Evolutionary conservation across 2,888 invertebrate species (phyloP).

Genomic region (Tetranychus truncatus): DNA sequence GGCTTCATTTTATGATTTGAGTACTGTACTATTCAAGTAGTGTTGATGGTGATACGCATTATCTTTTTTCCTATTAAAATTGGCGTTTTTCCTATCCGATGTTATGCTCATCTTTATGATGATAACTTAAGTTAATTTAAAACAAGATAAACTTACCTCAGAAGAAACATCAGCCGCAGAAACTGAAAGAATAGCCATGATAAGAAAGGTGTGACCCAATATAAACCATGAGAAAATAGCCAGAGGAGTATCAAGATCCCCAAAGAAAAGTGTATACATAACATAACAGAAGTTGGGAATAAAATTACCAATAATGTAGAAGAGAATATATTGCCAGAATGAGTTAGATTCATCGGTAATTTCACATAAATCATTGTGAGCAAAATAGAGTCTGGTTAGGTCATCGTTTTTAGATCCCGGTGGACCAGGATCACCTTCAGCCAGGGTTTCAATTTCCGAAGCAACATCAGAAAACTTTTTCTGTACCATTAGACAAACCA

Average conservation of each 20-base stretch:
- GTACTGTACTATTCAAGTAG: not conserved
- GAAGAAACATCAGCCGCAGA: conserved; percentile 24
- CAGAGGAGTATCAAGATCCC: conserved; percentile 21
- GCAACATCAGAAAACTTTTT: conserved; percentile 20
- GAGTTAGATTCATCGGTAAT: conserved; percentile 23
- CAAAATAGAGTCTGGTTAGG: conserved; percentile 20
- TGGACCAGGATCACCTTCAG: conserved; percentile 23
- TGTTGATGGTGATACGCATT: too few species aligned
- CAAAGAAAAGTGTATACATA: conserved; percentile 23
- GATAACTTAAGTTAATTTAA: not conserved
- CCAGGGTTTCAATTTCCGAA: conserved; percentile 22
- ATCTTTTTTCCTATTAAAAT: too few species aligned
- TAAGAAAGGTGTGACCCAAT: conserved; percentile 21
- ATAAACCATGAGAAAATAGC: conserved; percentile 22
- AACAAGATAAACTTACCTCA: conserved; percentile 16
- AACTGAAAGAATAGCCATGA: conserved; percentile 20
- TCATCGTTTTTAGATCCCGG: conserved; percentile 19
- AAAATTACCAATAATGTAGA: conserved; percentile 23
- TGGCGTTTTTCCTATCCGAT: too few species aligned
- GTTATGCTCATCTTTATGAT: too few species aligned
- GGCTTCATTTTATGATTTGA: not conserved
- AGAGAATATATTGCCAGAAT: conserved; percentile 22
- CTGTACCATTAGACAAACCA: conserved; percentile 19
- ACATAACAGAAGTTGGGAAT: conserved; percentile 23
- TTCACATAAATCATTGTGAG: conserved; percentile 24